Conservation (phyloP, 2,888 invertebrate genomes). For the Sminthurides aquaticus region DNA sequence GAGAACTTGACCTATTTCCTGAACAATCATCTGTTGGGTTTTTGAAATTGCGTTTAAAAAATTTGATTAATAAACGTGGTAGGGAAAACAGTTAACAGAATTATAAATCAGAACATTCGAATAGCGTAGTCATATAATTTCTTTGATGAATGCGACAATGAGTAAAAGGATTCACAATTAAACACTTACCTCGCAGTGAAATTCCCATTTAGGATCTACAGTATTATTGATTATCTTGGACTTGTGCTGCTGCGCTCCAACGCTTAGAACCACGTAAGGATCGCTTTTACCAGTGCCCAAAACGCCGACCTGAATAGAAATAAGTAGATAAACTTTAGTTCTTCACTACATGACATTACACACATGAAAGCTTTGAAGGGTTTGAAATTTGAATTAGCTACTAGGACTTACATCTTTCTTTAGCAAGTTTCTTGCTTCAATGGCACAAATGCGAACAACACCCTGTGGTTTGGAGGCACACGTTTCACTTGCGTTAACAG, state of each 20-base stretch:
- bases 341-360: too few relatives aligned
- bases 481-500: constrained; percentile 59
- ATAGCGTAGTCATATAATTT: too few relatives aligned
- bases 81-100: too few relatives aligned
- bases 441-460: constrained; percentile 83
- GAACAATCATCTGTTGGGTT: constrained; percentile 41
- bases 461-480: constrained; percentile 57
- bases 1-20: constrained; percentile 60
- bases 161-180: not conserved
- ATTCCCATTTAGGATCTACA: constrained; percentile 94
- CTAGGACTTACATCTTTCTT: constrained; percentile 72
- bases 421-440: constrained; percentile 91
- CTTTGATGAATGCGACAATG: too few relatives aligned
- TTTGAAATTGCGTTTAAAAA: constrained; percentile 9
- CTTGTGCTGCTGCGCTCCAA: constrained; percentile 88
- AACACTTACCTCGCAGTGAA: constrained; percentile 80
- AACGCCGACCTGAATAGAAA: constrained; percentile 55
- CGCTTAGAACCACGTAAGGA: constrained; percentile 84
- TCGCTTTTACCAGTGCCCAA: constrained; percentile 94
- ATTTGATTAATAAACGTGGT: not conserved
- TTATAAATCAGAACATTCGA: too few relatives aligned
- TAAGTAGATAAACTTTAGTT: not conserved
- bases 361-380: too few relatives aligned
- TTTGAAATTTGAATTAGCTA: too few relatives aligned
- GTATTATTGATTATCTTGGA: constrained; percentile 90